Percentiles rank a stretch among this genome's conserved stretches.
Conservation (phyloP, 2,797 vertebrate genomes). For the Smutsia gigantea region DNA sequence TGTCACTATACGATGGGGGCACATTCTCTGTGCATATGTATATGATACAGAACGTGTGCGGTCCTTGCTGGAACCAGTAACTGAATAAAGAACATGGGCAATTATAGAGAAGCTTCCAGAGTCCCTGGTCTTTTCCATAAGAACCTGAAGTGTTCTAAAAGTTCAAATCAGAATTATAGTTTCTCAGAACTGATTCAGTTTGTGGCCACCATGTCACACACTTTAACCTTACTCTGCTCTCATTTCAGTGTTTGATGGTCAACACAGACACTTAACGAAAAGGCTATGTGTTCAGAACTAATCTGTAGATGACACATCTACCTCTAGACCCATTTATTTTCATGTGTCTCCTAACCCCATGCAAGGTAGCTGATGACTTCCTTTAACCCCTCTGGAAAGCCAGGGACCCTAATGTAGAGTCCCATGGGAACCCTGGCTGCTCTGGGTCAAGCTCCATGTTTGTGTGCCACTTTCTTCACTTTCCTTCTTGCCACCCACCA, state of each 20-base stretch:
- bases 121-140: neutral
- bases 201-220: neutral
- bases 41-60: rapidly evolving
- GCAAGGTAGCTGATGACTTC: neutral
- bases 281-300: neutral
- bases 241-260: neutral
- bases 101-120: neutral
- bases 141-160: neutral
- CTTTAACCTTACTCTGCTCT: neutral
- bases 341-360: neutral
- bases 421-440: neutral
- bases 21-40: neutral
- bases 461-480: neutral
- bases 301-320: neutral
- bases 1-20: neutral
- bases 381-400: neutral
- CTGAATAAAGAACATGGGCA: neutral
- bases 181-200: neutral
- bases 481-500: no score
- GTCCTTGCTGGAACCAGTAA: neutral
- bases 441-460: neutral
- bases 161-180: neutral
- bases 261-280: neutral
- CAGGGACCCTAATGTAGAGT: neutral
- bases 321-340: neutral